Base-by-base conservation (phyloP, 2,888 invertebrate genomes). In the Rosalia funebris region DNA sequence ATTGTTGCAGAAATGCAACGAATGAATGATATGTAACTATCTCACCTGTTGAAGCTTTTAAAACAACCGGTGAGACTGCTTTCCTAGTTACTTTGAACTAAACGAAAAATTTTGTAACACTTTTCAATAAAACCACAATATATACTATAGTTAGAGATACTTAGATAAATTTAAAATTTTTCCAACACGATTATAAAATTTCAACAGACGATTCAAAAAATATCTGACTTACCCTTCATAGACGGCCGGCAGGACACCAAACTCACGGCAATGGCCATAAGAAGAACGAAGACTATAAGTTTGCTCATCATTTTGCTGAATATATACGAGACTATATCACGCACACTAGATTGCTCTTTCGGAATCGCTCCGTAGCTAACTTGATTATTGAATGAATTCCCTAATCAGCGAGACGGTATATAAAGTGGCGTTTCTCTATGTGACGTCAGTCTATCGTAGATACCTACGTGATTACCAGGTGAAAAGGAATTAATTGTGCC, bases 391-490 rank as follows among this genome's bases (percentile, higher is more conserved):
- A 53, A 53, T 53, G 53, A 53, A 42, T 37, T 17, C 19, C 10
- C 5, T 16, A 37, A 42, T 42, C 25, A 42, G 53, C 32, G 41
- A 32, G 32, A 12, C 42, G 53, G 31, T 53, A 53, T 53, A 53
- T 53, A 53, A 53, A 42, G 42, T 32, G 25, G 7, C 17, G 12
- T 42, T 42, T 16, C 14, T 37, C 39, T 16, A 31, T 17, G 42
- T 32, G 53, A 42, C 32, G 53, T 53, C 34, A 34, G 10, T 7
- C 11, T 16, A 42, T 17, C 17, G 41, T 31, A 42, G 12, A 12
- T 42, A 34, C 7, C 2, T 53, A 53, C 42, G 53, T 53, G 42
- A 53, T 42, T 53, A 53, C 53, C 53, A 42, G 53, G 53, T 53
- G 41, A 42, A 53, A 41, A 31, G 10, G 42, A 34, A 42, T 42